A percentile compares a stretch with the other conserved stretches of the same genome.
Evolutionary conservation across 2,888 invertebrate species (phyloP).

Genomic region (Watsonalla cultraria): DNA sequence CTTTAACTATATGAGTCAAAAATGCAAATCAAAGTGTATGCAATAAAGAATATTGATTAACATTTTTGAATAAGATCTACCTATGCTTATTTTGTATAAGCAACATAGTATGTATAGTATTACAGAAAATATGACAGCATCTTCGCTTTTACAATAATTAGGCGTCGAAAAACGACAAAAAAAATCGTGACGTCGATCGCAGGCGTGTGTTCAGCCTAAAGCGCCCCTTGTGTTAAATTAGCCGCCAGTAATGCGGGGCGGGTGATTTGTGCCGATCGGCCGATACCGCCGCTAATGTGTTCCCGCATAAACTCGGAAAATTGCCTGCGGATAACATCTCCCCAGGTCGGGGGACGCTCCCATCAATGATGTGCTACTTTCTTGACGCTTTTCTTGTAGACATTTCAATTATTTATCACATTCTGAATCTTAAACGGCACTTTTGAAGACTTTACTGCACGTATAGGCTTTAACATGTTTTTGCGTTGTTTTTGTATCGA

Average conservation of each 20-base stretch:
- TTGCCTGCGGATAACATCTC: slow-evolving; percentile 33
- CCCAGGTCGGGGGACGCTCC: neutral
- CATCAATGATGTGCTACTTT: slow-evolving; percentile 4
- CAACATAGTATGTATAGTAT: neutral
- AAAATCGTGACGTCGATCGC: slow-evolving; percentile 6
- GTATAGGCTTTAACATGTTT: too few relatives aligned
- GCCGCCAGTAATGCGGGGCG: slow-evolving; percentile 37
- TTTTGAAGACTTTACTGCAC: too few relatives aligned
- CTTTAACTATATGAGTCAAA: too few relatives aligned
- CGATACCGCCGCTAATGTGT: slow-evolving; percentile 36
- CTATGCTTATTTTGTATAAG: too few relatives aligned
- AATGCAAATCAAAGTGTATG: too few relatives aligned
- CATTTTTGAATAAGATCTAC: too few relatives aligned
- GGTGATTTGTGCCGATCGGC: slow-evolving; percentile 5
- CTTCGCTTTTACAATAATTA: neutral
- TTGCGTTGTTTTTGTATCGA: too few relatives aligned
- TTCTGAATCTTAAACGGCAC: too few relatives aligned
- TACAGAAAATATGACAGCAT: too few relatives aligned
- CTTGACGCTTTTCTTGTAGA: too few relatives aligned
- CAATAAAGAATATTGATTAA: too few relatives aligned
- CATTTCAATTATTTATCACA: too few relatives aligned
- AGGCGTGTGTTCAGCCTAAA: slow-evolving; percentile 7
- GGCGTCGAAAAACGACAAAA: neutral
- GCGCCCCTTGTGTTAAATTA: slow-evolving; percentile 39
- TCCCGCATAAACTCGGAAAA: slow-evolving; percentile 33